Base-by-base conservation (phyloP, 2,888 invertebrate genomes). In the Harpalus rufipes region DNA sequence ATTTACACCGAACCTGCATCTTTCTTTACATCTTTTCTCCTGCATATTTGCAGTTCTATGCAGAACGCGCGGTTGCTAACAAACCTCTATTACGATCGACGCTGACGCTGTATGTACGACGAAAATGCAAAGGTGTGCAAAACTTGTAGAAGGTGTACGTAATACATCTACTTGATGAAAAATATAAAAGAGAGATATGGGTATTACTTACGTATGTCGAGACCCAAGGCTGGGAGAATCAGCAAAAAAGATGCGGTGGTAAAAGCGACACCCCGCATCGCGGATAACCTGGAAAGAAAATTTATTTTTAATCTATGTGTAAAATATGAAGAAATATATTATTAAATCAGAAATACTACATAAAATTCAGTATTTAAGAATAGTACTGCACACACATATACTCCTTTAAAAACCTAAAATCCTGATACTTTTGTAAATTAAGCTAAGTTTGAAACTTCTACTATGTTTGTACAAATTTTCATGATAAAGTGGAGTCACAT, bases 171-270 rank as follows among this genome's bases (percentile, higher is more conserved):
- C 3, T 32, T 32, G 32, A 32, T 32, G 32, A 32, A 32, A 32
- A 32, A 32, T 32, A 6, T 32, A 32, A 5, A 32, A 10, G 78
- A 21, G 21, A 78, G 32, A 59, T 58, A 78, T 21, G 58, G 25
- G 21, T 21, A 72, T 68, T 84, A 84, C 84, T 84, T 84, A 84
- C 84, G 84, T 78, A 84, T 84, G 78, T 84, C 84, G 51, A 84
- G 78, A 10, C 72, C 41, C 14, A 25, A 63, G 32, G 41, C 78
- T 25, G 78, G 78, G 1, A 78, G 32, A n/a, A 78, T 7, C 25
- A 78, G 76, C 44, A 41, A 41, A 3, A 44, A 51, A 51, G 76
- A 14, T 41, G 78, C 56, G 56, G 58, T 16, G 21, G 58, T 58
- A 78, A 58, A 41, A 41, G 44, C 72, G 21, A 41, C 41, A 25